Percentiles rank a stretch among this genome's conserved stretches.
Conservation (phyloP, 2,797 vertebrate species). For the Hippoglossus hippoglossus region DNA sequence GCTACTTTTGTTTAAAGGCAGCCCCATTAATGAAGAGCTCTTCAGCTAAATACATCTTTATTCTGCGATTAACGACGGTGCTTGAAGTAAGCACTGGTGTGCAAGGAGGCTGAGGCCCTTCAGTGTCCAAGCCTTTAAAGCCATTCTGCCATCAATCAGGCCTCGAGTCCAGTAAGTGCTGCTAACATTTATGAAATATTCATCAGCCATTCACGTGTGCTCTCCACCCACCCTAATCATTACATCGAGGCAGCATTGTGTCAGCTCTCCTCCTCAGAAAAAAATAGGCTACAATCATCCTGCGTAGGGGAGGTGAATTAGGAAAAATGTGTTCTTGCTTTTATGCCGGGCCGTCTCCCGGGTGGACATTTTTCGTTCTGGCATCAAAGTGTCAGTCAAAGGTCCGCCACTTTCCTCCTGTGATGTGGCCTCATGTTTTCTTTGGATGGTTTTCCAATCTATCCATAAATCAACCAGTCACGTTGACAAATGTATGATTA, state of each 20-base stretch:
- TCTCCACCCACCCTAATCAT: constrained; percentile 95
- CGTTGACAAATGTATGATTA: not conserved
- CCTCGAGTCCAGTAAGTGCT: constrained; percentile 95
- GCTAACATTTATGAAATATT: constrained; percentile 99
- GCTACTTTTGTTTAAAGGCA: constrained; percentile 90
- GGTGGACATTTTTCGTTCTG: constrained; percentile 87
- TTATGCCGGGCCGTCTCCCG: constrained; percentile 87
- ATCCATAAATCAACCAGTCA: not conserved
- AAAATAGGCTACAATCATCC: constrained; percentile 94
- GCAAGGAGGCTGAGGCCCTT: constrained; percentile 88
- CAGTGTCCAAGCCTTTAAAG: constrained; percentile 93
- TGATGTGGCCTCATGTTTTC: constrained; percentile 14
- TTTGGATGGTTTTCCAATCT: constrained; percentile 26
- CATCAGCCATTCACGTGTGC: constrained; percentile 97
- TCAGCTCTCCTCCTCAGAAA: constrained; percentile 66
- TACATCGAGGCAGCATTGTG: constrained; percentile 89
- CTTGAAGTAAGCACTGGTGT: constrained; percentile 88
- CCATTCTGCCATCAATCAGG: constrained; percentile 96
- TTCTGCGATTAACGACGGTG: constrained; percentile 90
- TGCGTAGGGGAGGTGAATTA: constrained; percentile 90
- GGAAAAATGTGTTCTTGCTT: constrained; percentile 85
- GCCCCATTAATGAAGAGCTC: constrained; percentile 94
- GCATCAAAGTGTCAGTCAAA: constrained; percentile 85
- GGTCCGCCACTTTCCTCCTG: constrained; percentile 77
- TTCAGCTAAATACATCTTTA: constrained; percentile 93